Evolutionary conservation across 2,113 vertebrate genomes (phyloP).

Genomic region (Erinaceus europaeus): DNA sequence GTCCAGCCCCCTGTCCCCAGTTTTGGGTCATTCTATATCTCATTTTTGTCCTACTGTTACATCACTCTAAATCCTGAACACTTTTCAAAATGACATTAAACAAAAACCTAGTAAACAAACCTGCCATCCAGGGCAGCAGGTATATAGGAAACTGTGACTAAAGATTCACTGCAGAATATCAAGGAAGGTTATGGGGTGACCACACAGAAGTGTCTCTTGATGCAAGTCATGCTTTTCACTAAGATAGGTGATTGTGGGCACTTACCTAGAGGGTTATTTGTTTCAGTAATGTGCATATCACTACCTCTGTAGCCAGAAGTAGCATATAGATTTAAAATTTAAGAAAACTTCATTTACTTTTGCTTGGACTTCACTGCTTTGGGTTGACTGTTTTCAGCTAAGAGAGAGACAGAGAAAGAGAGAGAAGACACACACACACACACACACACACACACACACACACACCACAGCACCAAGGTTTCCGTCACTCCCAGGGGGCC

Average conservation of each 20-base stretch:
- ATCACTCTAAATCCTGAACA: background rate
- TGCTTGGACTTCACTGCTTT: too few species aligned
- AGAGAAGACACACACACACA: too few species aligned
- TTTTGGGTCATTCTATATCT: background rate
- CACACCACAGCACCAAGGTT: too few species aligned
- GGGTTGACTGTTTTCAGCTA: too few species aligned
- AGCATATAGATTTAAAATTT: background rate
- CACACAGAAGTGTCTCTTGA: too few species aligned
- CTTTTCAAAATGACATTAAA: background rate
- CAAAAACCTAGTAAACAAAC: background rate
- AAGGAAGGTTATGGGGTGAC: too few species aligned
- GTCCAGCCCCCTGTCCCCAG: too few species aligned
- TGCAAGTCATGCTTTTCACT: too few species aligned
- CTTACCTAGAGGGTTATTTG: background rate
- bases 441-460: too few species aligned
- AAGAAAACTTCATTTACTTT: background rate
- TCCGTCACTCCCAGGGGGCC: too few species aligned
- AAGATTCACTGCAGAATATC: background rate
- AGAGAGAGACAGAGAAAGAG: too few species aligned
- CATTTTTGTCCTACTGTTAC: background rate
- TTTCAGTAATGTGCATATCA: background rate
- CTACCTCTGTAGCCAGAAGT: slow-evolving; percentile 8
- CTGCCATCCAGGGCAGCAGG: background rate
- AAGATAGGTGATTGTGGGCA: too few species aligned
- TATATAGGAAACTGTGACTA: background rate